Conservation (phyloP, 2,888 invertebrate species). For the Tetramorium bicarinatum region DNA sequence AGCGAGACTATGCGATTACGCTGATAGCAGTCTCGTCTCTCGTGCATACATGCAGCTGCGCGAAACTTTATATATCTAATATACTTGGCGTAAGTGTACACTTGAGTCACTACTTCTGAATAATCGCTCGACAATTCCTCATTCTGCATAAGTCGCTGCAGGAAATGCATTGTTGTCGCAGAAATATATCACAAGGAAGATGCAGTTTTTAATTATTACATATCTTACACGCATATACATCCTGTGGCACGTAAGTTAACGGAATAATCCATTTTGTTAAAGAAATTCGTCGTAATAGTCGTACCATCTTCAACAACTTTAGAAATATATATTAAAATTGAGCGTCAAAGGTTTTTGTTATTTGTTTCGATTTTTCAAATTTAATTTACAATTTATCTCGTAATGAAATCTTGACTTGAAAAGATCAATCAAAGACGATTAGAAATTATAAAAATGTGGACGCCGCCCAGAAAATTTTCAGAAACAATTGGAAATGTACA, state of each 20-base stretch:
- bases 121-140: conserved; percentile 70
- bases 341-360: not conserved
- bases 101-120: conserved; percentile 77
- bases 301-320: not conserved
- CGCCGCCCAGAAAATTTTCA: not conserved
- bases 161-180: conserved; percentile 60
- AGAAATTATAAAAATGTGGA: not conserved
- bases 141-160: conserved; percentile 62
- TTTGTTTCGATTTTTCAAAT: not conserved
- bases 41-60: conserved; percentile 45
- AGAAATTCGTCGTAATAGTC: not conserved
- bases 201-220: not conserved
- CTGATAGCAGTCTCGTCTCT: not conserved
- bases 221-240: not conserved
- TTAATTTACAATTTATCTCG: not conserved
- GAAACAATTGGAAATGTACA: not conserved
- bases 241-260: not conserved
- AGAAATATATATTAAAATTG: not conserved
- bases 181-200: conserved; percentile 30
- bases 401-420: not conserved
- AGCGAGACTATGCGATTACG: not conserved
- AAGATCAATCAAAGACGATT: not conserved
- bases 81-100: conserved; percentile 49
- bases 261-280: not conserved
- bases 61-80: conserved; percentile 48